Evolutionary conservation across 2,888 invertebrate species (phyloP), one percentile per base, ranked within the genome.

Genomic region (Drosophila yooni): DNA sequence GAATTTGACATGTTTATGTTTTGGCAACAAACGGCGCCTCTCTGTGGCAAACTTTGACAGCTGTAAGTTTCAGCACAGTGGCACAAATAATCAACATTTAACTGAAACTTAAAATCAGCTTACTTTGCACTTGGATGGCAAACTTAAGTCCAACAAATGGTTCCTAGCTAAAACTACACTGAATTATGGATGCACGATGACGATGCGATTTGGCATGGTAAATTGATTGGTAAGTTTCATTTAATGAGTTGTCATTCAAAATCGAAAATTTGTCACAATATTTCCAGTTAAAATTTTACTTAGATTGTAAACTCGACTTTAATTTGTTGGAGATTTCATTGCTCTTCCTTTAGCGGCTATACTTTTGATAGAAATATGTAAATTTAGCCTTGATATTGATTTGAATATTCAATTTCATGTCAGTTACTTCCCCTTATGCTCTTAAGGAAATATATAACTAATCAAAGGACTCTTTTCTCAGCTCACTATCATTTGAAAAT

Each of bases 1-100:
- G 27, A 54, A 65, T 60, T 80, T 88, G 85, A 88, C 88, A 86
- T 86, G 85, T 86, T 86, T 86, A 86, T 88, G 85, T 86, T 86
- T 86, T 86, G 85, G 85, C 85, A 83, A 85, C 83, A 79, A 85
- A 76, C 83, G 76, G 70, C 69, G 70, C 80, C 80, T 83, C 85
- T 85, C 86, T 50, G 71, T 78, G 73, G 81, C 88, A 76, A 85
- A 80, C 67, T 87, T 82, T 87, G 87, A 87, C 87, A 87, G 83
- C 76, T 82, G 43, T 71, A 80, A 82, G 70, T 88, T 88, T 89
- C 88, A 83, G 82, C 76, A 88, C 87, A 85, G 87, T 88, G 89
- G 86, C 61, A 31, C 70, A 68, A 82, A 67, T 71, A 52, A 57
- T 31, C 56, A 57, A 69, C 64, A 66, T 74, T 56, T 57, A 48